Base-by-base conservation (phyloP, 2,113 vertebrate genomes). In the Nothocercus nigrocapillus region DNA sequence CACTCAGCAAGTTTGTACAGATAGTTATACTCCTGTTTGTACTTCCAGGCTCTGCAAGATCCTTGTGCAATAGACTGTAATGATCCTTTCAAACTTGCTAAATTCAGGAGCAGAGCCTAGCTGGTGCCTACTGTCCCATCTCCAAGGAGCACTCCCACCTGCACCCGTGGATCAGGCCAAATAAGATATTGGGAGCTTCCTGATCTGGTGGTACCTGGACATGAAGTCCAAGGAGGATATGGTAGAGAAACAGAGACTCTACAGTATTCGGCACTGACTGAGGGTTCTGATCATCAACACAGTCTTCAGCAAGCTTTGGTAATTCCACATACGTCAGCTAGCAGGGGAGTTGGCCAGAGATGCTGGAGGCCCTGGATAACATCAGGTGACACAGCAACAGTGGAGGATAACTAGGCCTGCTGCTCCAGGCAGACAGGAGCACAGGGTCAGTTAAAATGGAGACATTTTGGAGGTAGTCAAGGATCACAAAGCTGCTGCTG, bases 391-490 rank as follows among this genome's bases (percentile, higher is more conserved):
- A 24, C 0, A 1, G 44, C 27, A 42, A 25, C 18, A 58, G 8
- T 42, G 28, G 40, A 42, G 8, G 44, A 30, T 2, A 78, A 4
- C 44, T 51, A 59, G 27, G 3, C 22, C 45, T 34, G 58, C 79
- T 76, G 62, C 67, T 51, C 18, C 68, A 24, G 67, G 34, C 30
- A 1, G 1, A 12, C 4, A 3, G 56, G 27, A 9, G 4, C 32
- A 20, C 27, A 42, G 42, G 67, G 36, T 6, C 59, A 34, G 25
- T 17, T 7, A 25, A 19, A 34, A 30, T 22, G 11, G 36, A 28
- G 15, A 44, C 13, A 16, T 19, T 25, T 3, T 27, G 0, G 0
- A 36, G 30, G 21, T 15, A n/a, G 8, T 7, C n/a, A 21, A 75
- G 74, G 22, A 27, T n/a, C 19, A 32, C 1, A 24, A 76, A 67